phyloP scores from a whole-genome alignment of 2,888 invertebrate genomes.

The Patella depressa region DNA sequence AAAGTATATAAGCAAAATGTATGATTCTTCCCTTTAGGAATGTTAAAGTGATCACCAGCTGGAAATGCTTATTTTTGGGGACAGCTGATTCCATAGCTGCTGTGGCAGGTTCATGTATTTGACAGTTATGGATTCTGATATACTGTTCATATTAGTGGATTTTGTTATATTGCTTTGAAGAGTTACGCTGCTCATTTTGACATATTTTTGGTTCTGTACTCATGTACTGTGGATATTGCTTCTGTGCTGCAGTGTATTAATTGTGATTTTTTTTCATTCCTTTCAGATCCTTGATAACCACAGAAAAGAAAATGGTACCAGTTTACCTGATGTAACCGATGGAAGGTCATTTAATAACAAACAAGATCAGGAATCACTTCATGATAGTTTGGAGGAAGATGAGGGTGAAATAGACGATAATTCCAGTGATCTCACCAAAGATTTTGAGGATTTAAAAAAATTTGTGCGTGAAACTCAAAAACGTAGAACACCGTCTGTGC shows the following conservation, averaged over 20 bases:
- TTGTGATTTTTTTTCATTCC: conserved; percentile 12
- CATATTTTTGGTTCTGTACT: too few species aligned
- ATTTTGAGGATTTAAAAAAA: conserved; percentile 53
- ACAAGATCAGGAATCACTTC: conserved; percentile 13
- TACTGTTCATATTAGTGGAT: too few species aligned
- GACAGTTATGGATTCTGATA: too few species aligned
- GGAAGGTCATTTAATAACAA: conserved; percentile 8
- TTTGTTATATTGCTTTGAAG: too few species aligned
- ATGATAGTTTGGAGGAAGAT: not conserved
- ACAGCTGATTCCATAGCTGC: too few species aligned
- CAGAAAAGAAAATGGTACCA: conserved; percentile 40
- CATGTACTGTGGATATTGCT: too few species aligned
- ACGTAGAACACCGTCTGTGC: conserved; percentile 33
- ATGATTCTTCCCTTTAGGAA: too few species aligned
- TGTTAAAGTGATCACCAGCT: too few species aligned
- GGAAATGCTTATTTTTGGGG: too few species aligned
- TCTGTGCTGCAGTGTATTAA: not conserved
- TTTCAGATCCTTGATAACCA: conserved; percentile 56
- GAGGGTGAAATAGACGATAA: conserved; percentile 18
- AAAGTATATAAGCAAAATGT: too few species aligned
- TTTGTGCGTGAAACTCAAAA: conserved; percentile 50
- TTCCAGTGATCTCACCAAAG: conserved; percentile 39
- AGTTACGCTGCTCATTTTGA: too few species aligned
- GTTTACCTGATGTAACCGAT: conserved; percentile 20
- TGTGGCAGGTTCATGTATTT: too few species aligned